Percentiles rank a stretch among this genome's conserved stretches.
Evolutionary conservation across 37 sponge, comb jelly and placozoan genomes (phyloP).

Genomic region (Cladorhizidae sp.): DNA sequence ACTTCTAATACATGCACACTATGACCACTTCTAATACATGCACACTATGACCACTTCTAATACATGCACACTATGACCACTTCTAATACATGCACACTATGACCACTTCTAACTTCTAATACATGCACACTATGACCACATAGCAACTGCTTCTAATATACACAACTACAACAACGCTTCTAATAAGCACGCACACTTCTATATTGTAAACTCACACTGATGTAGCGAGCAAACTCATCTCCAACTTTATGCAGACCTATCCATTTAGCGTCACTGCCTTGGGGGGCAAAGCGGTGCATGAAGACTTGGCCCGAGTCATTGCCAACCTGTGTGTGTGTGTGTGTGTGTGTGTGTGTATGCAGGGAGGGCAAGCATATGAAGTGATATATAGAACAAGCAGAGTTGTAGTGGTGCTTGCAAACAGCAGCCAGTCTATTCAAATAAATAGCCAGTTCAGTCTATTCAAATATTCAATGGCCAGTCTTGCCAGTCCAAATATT

Average conservation of each 20-base stretch:
- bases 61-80: too few species aligned
- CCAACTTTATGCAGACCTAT: slow-evolving; percentile 63
- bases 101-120: too few species aligned
- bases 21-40: too few species aligned
- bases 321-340: not conserved
- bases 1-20: too few species aligned
- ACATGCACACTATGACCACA: too few species aligned
- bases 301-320: slow-evolving; percentile 20
- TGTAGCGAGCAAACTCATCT: slow-evolving; percentile 46
- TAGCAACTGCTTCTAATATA: too few species aligned
- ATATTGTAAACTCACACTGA: slow-evolving; percentile 43
- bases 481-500: too few species aligned
- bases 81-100: too few species aligned
- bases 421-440: not conserved
- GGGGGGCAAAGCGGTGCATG: slow-evolving; percentile 30
- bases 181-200: not conserved
- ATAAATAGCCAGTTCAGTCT: not conserved
- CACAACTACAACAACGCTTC: too few species aligned
- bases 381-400: not conserved
- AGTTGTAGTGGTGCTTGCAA: not conserved
- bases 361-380: not conserved
- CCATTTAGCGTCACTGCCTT: slow-evolving; percentile 47
- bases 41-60: too few species aligned
- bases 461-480: too few species aligned
- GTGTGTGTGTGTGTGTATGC: not conserved